Evolutionary conservation across 2,797 vertebrate species (phyloP).

Genomic region (Erethizon dorsatum): DNA sequence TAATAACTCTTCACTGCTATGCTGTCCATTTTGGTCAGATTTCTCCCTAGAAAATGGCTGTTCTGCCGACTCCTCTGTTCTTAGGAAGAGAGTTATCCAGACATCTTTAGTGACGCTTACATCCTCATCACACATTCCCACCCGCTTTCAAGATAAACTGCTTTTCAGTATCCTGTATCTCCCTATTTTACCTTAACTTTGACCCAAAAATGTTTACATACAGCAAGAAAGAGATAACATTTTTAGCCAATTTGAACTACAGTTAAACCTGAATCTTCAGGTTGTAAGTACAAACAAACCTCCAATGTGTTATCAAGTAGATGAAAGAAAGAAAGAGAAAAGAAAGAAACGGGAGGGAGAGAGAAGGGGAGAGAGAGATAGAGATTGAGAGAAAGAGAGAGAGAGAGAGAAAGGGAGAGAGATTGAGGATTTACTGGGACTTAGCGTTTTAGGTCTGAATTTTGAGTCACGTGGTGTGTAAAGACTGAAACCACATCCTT

Average conservation of each 20-base stretch:
- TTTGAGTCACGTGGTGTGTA: background rate
- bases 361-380: background rate
- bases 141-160: background rate
- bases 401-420: background rate
- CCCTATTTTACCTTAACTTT: background rate
- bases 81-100: background rate
- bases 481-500: background rate
- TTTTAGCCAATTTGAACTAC: conserved; percentile 10
- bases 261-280: background rate
- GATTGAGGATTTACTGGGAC: no score
- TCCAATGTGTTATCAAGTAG: background rate
- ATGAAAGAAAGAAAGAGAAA: background rate
- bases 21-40: background rate
- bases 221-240: background rate
- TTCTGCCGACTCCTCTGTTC: background rate
- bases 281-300: background rate
- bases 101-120: background rate
- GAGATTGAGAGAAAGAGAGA: background rate
- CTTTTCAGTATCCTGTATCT: background rate
- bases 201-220: background rate
- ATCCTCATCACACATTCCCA: background rate
- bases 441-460: background rate
- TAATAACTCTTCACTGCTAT: background rate
- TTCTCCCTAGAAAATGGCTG: background rate
- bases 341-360: background rate